Evolutionary conservation across 2,113 vertebrate species (phyloP).

Genomic region (Cyprinodon variegatus): DNA sequence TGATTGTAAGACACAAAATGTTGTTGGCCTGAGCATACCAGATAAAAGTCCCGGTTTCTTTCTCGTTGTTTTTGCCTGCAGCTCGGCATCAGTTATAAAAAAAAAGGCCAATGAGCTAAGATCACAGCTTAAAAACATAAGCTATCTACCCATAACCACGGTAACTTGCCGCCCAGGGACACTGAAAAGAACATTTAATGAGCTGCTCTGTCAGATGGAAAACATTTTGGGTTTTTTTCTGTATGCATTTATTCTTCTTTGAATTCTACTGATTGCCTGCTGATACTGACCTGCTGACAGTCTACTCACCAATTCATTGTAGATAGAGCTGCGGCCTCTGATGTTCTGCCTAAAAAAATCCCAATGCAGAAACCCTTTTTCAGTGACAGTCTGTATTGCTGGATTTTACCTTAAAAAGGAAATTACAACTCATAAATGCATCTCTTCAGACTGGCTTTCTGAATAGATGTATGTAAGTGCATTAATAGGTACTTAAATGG

Average conservation of each 20-base stretch:
- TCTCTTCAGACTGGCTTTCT: neutral
- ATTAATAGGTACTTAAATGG: too few species aligned
- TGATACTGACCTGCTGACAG: neutral
- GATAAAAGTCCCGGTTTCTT: conserved; percentile 1
- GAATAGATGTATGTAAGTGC: too few species aligned
- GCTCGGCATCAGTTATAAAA: neutral
- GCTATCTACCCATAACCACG: neutral
- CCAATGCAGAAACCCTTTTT: neutral
- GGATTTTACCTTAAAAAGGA: neutral
- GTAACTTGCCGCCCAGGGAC: conserved; percentile 32
- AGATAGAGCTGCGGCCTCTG: neutral
- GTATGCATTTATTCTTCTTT: neutral
- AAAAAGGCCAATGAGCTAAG: conserved; percentile 13
- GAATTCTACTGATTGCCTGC: neutral
- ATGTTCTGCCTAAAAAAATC: neutral
- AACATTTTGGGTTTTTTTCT: neutral
- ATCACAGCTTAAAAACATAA: conserved; percentile 12
- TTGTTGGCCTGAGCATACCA: neutral
- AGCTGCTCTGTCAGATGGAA: conserved; percentile 23
- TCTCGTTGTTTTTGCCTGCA: neutral
- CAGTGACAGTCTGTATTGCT: neutral
- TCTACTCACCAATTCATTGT: neutral
- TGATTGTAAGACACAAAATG: neutral
- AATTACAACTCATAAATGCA: neutral
- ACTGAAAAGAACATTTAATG: conserved; percentile 30